A percentile compares a stretch with the other conserved stretches of the same genome.
These are phyloP conservation scores for Coryphaenoides rupestris DNA, from an alignment of 2,113 vertebrate species.

Conservation along the genomic window DNA sequence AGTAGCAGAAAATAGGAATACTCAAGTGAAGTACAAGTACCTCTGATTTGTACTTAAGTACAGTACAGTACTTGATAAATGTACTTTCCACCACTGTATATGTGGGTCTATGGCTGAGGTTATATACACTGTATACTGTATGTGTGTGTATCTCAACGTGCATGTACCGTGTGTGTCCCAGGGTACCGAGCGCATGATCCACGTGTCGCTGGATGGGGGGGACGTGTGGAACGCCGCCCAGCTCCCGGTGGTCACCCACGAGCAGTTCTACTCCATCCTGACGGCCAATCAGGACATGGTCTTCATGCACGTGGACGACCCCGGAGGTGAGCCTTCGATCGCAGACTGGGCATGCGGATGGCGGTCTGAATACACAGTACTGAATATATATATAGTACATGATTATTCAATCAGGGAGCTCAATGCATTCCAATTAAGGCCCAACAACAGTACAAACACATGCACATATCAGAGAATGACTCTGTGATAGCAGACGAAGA, in stretches of 20 bases:
- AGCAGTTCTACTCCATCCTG: slow-evolving; percentile 94
- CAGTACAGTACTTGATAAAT: neutral
- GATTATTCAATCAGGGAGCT: too few relatives aligned
- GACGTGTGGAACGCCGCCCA: slow-evolving; percentile 91
- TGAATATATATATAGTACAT: too few relatives aligned
- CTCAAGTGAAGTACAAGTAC: too few relatives aligned
- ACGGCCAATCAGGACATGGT: slow-evolving; percentile 88
- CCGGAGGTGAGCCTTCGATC: slow-evolving; percentile 75
- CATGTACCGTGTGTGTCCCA: slow-evolving; percentile 6
- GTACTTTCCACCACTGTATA: too few relatives aligned
- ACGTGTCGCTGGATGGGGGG: slow-evolving; percentile 86
- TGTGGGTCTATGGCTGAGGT: too few relatives aligned
- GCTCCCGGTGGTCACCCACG: slow-evolving; percentile 86
- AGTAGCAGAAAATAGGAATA: too few relatives aligned
- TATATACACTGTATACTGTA: neutral
- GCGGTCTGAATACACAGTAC: neutral
- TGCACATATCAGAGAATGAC: too few relatives aligned
- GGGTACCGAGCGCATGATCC: slow-evolving; percentile 76
- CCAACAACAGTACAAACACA: too few relatives aligned
- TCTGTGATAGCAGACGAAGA: too few relatives aligned
- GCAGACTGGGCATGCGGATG: neutral
- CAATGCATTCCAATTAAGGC: too few relatives aligned
- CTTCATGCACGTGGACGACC: slow-evolving; percentile 94
- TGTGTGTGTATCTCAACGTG: slow-evolving; percentile 1
- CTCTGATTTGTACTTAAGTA: too few relatives aligned